Base-by-base conservation (phyloP, 2,888 invertebrate genomes). In the Alviniconcha strummeri region DNA sequence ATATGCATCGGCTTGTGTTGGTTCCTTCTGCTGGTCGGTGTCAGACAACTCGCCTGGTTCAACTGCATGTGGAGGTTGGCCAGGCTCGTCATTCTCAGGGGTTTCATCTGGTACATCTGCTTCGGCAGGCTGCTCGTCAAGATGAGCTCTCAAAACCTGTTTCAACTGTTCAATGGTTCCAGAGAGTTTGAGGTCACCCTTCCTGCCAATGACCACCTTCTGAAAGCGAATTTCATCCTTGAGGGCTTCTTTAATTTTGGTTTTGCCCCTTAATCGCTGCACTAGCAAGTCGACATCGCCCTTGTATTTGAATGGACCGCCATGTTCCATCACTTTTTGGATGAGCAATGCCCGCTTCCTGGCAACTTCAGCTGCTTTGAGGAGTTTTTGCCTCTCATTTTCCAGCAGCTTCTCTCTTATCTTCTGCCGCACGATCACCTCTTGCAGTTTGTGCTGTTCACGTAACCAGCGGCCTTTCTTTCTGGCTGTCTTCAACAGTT, bases 381-480 rank as follows among this genome's bases (percentile, higher is more conserved):
- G 36, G 17, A 77, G 55, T 52, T 82, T 77, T 69, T 77, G 17
- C 71, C 77, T 77, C 13, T 69, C 56, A 13, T 64, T 67, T 81
- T 54, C 67, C 55, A 77, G 15, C 71, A 77, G 52, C 55, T 71
- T 64, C 60, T 78, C 77, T 69, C n/a, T n/a, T 54, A 67, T 19
- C 72, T 6, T 15, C 7, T 9, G 19, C 19, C 11, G 6, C 9
- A 72, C 52, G n/a, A 72, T 4, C 8, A 5, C 9, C 19, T 72
- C 72, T 13, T 72, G 72, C 11, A 2, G 72, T 36, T 13, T 19
- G 72, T 72, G 72, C 36, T 72, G 11, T 5, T 3, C 5, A 8
- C 72, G 4, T 5, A 72, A 9, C 9, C 7, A 0, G 11, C 72
- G 19, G 6, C 72, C 52, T 19, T 19, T 19, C 13, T 72, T 52